Conservation (phyloP, 2,113 vertebrate species). For the Heteronetta atricapilla region DNA sequence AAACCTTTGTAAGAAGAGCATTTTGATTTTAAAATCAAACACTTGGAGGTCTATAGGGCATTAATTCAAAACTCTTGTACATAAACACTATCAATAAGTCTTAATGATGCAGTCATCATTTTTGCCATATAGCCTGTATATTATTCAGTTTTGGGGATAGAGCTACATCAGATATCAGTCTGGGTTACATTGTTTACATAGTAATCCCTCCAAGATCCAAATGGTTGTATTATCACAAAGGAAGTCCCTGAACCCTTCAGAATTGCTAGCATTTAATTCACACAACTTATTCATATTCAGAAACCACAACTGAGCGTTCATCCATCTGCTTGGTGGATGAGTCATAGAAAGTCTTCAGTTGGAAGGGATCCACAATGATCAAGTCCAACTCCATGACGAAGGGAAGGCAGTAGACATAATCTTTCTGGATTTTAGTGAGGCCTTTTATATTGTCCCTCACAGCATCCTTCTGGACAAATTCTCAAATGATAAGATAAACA, state of each 20-base stretch:
- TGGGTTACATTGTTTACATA: neutral
- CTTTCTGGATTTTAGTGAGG: neutral
- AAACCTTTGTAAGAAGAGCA: neutral
- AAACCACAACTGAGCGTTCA: neutral
- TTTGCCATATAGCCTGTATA: neutral
- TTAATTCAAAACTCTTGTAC: neutral
- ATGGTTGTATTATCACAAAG: neutral
- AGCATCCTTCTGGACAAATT: neutral
- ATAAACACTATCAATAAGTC: neutral
- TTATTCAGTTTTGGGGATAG: neutral
- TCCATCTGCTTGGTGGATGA: neutral
- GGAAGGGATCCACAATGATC: neutral
- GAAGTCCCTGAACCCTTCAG: neutral
- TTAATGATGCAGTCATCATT: neutral
- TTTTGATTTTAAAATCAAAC: neutral
- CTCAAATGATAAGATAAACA: neutral
- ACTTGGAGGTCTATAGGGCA: neutral
- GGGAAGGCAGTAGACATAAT: neutral
- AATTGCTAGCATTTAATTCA: neutral
- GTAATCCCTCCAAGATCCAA: neutral
- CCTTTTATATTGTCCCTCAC: neutral
- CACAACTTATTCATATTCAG: neutral
- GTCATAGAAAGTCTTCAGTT: neutral
- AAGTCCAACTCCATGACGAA: too few relatives aligned
- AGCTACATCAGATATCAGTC: neutral